Evolutionary conservation across 2,113 vertebrate species (phyloP), one percentile per base, ranked within the genome.

Genomic region (Callaeas wilsoni): DNA sequence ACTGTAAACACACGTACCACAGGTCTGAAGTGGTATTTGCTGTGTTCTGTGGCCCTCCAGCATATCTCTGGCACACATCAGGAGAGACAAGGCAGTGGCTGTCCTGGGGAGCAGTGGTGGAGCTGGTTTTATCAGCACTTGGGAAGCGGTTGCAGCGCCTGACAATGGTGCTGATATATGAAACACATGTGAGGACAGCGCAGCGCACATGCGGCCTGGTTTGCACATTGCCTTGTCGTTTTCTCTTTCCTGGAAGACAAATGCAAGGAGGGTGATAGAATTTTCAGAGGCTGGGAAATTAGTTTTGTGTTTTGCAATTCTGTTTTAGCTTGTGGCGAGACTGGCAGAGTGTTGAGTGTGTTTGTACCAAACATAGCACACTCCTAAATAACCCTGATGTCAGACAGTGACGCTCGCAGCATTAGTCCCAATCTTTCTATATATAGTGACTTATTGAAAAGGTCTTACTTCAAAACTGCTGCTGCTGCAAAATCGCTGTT

Each of bases 381-480:
- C 41, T 96, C 85, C 92, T 78, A 89, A 94, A 93, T 95, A 94
- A 93, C 93, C 92, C 94, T 62, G 88, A 71, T 87, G 88, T 95
- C 92, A 94, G 90, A 49, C 79, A 63, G 68, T 78, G 92, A 88
- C 25, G 3, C 62, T 80, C 2, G 26, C 49, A 79, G 77, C 87
- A 33, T 93, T 71, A 75, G 88, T 64, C 88, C 94, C 91, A 70
- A 90, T 83, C 83, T 83, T 92, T 90, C 93, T 92, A 92, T 93
- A 71, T 78, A 94, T 90, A 96, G 92, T 64, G 93, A 92, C 96
- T 84, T 97, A 90, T 57, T 86, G 94, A 94, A 96, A 95, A 96
- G 96, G 94, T 97, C 97, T 97, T 95, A 76, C 86, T 97, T 95
- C 78, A 96, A 94, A 97, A 98, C 96, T 94, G 94, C 97, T 97